phyloP scores from a whole-genome alignment of 2,113 vertebrate species.

The Pao palembangensis region DNA sequence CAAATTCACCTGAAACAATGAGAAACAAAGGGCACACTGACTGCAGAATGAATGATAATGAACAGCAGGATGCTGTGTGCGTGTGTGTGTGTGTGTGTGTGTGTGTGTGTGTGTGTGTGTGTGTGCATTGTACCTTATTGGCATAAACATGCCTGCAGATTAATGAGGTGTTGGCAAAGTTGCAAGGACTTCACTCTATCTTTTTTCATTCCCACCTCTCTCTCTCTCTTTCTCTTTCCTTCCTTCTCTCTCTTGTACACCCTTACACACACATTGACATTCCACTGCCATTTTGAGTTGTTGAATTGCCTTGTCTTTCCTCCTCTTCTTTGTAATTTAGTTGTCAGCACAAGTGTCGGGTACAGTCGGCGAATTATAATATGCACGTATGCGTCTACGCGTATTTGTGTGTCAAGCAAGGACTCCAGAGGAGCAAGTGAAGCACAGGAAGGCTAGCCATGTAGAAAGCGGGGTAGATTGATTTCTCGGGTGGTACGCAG shows the following conservation, averaged over 20 bases:
- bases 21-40: constrained; percentile 54
- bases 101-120: constrained; percentile 9
- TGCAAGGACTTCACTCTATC: constrained; percentile 23
- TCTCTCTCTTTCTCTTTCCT: constrained; percentile 2
- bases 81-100: constrained; percentile 13
- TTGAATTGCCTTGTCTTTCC: constrained; percentile 28
- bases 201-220: neutral
- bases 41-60: constrained; percentile 52
- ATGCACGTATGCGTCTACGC: constrained; percentile 26
- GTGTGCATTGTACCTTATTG: constrained; percentile 17
- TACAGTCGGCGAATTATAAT: constrained; percentile 26
- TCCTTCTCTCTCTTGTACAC: constrained; percentile 9
- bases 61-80: constrained; percentile 17
- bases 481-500: constrained; percentile 54
- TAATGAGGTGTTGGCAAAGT: constrained; percentile 56
- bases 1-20: constrained; percentile 53
- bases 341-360: constrained; percentile 25
- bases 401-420: neutral
- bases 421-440: constrained; percentile 35
- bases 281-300: constrained; percentile 24
- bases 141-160: constrained; percentile 55
- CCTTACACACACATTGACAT: constrained; percentile 16
- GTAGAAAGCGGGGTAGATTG: constrained; percentile 56
- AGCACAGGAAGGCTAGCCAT: constrained; percentile 54
- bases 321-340: constrained; percentile 34